phyloP scores from a whole-genome alignment of 2,888 invertebrate genomes.

The Lymantria dispar region DNA sequence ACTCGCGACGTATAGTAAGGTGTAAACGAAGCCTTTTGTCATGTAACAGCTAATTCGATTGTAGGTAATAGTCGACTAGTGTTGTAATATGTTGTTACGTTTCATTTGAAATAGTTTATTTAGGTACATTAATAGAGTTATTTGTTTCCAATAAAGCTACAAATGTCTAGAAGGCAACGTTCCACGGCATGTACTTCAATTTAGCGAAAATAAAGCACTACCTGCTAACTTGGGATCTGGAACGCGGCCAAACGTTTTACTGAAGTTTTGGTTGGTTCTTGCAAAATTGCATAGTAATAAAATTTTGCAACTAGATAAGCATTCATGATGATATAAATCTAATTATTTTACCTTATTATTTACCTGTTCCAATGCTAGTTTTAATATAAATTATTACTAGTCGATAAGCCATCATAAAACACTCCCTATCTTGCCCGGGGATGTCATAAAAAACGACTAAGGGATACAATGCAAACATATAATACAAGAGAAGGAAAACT shows the following conservation, averaged over 20 bases:
- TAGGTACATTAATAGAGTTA: slow-evolving; percentile 15
- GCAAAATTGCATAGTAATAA: slow-evolving; percentile 29
- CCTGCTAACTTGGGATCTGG: slow-evolving; percentile 29
- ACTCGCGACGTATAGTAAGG: slow-evolving; percentile 25
- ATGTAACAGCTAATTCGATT: slow-evolving; percentile 32
- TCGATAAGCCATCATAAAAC: no score
- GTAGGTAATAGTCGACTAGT: slow-evolving; percentile 28
- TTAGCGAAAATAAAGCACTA: slow-evolving; percentile 34
- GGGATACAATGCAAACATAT: no score
- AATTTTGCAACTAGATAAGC: slow-evolving; percentile 6
- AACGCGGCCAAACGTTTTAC: slow-evolving; percentile 35
- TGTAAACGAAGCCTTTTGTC: slow-evolving; percentile 34
- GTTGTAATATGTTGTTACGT: slow-evolving; percentile 13
- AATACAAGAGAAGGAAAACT: no score
- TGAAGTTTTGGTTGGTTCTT: slow-evolving; percentile 20
- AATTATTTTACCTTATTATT: background rate
- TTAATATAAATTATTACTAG: no score
- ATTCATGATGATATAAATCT: background rate
- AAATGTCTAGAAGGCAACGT: slow-evolving; percentile 20
- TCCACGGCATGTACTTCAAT: slow-evolving; percentile 31
- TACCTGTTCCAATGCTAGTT: no score
- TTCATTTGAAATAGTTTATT: slow-evolving; percentile 8
- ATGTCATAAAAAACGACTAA: no score
- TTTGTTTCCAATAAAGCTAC: slow-evolving; percentile 20
- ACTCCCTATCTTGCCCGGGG: no score